phyloP scores from a whole-genome alignment of 2,113 vertebrate genomes.

The Heterotilapia buettikoferi region DNA sequence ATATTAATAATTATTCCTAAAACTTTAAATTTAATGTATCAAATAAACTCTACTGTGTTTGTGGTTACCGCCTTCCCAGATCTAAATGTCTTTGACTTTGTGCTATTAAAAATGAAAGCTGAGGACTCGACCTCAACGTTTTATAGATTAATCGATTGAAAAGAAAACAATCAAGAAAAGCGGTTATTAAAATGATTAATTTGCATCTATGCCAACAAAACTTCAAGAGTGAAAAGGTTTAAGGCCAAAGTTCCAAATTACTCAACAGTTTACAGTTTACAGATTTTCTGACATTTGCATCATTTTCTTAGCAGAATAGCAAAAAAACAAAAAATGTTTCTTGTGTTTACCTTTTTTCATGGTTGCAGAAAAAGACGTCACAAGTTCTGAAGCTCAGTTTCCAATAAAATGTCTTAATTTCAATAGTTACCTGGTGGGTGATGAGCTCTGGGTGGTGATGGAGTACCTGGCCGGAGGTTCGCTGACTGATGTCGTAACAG shows the following conservation, averaged over 20 bases:
- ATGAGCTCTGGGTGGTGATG: slow-evolving; percentile 99
- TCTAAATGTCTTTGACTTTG: background rate
- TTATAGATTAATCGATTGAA: background rate
- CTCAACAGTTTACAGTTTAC: rapidly evolving
- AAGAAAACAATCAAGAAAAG: background rate
- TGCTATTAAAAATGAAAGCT: background rate
- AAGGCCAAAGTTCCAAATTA: background rate
- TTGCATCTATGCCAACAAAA: background rate
- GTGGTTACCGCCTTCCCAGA: background rate
- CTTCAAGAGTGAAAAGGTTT: background rate
- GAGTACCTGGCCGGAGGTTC: slow-evolving; percentile 97
- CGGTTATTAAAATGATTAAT: background rate
- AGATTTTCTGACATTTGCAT: background rate
- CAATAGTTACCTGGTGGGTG: slow-evolving; percentile 91
- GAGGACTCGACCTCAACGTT: background rate
- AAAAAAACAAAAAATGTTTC: background rate
- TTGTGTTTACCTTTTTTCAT: background rate
- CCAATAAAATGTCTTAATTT: background rate
- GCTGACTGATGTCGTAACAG: slow-evolving; percentile 91
- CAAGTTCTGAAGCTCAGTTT: background rate
- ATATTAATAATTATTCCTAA: background rate
- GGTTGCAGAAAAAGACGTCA: background rate
- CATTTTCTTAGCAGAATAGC: background rate
- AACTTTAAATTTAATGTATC: background rate
- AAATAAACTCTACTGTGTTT: background rate